Percentiles rank a stretch among this genome's conserved stretches.
These are phyloP conservation scores for Diaperis boleti DNA, from an alignment of 2,888 invertebrate species.

Conservation along the genomic window DNA sequence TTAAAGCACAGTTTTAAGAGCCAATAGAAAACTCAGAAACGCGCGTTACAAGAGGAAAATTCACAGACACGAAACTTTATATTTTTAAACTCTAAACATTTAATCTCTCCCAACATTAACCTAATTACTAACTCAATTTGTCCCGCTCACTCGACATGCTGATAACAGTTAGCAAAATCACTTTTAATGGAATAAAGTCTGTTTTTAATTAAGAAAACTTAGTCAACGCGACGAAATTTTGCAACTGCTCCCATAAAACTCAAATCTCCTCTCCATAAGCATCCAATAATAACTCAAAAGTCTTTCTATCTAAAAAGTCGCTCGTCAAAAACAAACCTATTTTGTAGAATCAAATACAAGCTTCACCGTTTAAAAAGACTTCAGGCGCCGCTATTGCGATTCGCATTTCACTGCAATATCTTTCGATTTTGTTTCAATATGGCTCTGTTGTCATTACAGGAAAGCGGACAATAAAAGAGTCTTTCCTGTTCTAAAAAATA, in stretches of 20 bases:
- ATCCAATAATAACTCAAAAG: not conserved
- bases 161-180: constrained; percentile 3
- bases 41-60: not conserved
- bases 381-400: not conserved
- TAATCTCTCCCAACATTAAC: constrained; percentile 1
- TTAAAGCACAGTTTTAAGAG: too few species aligned
- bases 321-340: not conserved
- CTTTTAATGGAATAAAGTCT: constrained; percentile 1
- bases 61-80: not conserved
- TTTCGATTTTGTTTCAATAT: constrained; percentile 5
- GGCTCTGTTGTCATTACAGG: constrained; percentile 15
- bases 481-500: constrained; percentile 26
- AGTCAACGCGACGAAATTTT: not conserved
- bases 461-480: constrained; percentile 22
- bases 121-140: constrained; percentile 2
- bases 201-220: constrained; percentile 8
- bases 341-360: not conserved
- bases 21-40: not conserved
- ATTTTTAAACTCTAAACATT: not conserved
- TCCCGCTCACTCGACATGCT: constrained; percentile 1
- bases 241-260: not conserved
- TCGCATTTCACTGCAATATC: constrained; percentile 10
- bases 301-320: constrained; percentile 2
- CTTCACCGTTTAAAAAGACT: not conserved
- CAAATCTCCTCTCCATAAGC: not conserved